Percentiles rank a stretch among this genome's conserved stretches.
These are phyloP conservation scores for Oryzias curvinotus DNA, from an alignment of 2,113 vertebrate species.

Conservation along the genomic window DNA sequence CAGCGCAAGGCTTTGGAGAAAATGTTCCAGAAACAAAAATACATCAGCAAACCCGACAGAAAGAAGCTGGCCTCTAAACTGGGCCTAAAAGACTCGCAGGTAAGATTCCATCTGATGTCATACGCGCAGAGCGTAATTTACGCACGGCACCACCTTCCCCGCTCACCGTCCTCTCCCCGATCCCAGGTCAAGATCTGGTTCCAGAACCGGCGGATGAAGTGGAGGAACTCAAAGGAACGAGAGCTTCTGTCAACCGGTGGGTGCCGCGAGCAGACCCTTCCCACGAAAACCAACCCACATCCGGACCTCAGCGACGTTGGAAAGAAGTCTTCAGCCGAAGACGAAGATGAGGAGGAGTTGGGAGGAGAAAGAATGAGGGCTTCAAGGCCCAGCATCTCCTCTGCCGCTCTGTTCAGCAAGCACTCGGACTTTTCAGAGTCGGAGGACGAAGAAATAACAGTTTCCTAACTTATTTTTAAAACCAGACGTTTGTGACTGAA, in stretches of 20 bases:
- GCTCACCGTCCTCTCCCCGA: not conserved
- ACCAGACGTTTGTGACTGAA: constrained; percentile 54
- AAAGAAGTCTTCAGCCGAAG: constrained; percentile 82
- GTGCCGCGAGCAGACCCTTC: constrained; percentile 94
- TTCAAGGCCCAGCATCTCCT: constrained; percentile 76
- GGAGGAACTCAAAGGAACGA: constrained; percentile 97
- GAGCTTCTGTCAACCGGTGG: constrained; percentile 94
- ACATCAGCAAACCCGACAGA: constrained; percentile 97
- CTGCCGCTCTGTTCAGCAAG: constrained; percentile 86
- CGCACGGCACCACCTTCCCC: not conserved
- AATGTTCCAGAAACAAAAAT: constrained; percentile 99
- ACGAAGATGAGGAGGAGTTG: constrained; percentile 62
- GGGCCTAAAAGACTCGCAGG: constrained; percentile 96
- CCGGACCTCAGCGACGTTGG: constrained; percentile 96
- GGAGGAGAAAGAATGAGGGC: constrained; percentile 56
- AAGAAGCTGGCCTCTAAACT: constrained; percentile 94
- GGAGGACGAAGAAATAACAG: constrained; percentile 92
- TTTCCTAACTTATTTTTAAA: constrained; percentile 82
- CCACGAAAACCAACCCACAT: constrained; percentile 97
- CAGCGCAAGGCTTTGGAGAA: constrained; percentile 97
- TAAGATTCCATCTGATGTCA: constrained; percentile 34
- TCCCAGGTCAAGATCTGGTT: constrained; percentile 98
- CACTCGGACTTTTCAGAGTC: constrained; percentile 95
- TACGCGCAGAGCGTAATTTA: not conserved
- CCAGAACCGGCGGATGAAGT: constrained; percentile 98